Conservation (phyloP, 2,797 vertebrate genomes). For the Malurus splendens region DNA sequence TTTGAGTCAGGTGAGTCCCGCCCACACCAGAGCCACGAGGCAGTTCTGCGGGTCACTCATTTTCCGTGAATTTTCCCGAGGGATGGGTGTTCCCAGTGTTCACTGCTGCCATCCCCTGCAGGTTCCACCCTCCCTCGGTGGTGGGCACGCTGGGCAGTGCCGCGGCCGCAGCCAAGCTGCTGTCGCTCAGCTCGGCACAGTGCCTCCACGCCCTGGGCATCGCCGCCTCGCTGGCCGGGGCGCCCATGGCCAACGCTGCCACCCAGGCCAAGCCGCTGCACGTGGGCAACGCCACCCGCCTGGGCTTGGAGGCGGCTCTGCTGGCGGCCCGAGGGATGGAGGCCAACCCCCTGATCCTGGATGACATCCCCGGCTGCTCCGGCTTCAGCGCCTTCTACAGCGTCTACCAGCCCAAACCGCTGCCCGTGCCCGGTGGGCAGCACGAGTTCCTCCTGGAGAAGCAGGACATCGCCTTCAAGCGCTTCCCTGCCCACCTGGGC, state of each 20-base stretch:
- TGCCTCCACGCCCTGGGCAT: conserved; percentile 82
- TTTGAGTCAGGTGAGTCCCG: not conserved
- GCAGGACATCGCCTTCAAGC: conserved; percentile 86
- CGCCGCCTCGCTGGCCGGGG: conserved; percentile 83
- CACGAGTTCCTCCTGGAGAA: conserved; percentile 80
- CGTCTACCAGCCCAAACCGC: conserved; percentile 73
- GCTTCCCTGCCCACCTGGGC: conserved; percentile 85
- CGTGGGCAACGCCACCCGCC: conserved; percentile 81
- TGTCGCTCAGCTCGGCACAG: conserved; percentile 71
- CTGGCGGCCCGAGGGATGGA: conserved; percentile 82
- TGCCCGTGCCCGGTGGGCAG: conserved; percentile 48
- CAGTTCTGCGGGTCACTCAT: rapidly evolving
- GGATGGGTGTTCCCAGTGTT: not conserved
- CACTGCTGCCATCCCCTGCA: conserved; percentile 1
- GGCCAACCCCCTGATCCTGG: conserved; percentile 79
- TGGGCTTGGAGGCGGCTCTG: conserved; percentile 84
- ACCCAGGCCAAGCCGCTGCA: conserved; percentile 87
- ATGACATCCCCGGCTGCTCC: conserved; percentile 76
- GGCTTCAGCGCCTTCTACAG: conserved; percentile 85
- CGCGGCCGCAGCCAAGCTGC: conserved; percentile 79
- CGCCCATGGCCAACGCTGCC: conserved; percentile 89
- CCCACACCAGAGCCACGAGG: rapidly evolving
- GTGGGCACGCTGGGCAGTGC: conserved; percentile 88
- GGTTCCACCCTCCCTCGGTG: conserved; percentile 88
- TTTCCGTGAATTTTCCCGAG: rapidly evolving